Base-by-base conservation (phyloP, 2,113 vertebrate species). In the Pseudopodoces humilis region DNA sequence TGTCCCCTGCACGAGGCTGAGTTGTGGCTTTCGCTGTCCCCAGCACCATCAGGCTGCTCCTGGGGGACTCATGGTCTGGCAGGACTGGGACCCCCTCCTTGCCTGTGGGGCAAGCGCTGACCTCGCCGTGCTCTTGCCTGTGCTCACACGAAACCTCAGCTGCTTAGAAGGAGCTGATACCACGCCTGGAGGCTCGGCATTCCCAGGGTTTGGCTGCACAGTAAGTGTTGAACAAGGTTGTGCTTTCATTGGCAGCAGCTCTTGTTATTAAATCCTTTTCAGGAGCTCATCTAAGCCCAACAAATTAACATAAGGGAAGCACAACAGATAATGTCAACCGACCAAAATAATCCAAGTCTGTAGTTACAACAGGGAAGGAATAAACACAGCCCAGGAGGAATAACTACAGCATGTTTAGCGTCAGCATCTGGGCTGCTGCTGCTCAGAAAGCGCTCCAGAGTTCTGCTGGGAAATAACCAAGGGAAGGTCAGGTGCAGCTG, bases 291-390 rank as follows among this genome's bases (percentile, higher is more conserved):
- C 82, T 80, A 24, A 88, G 43, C 83, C 92, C 94, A 77, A 44
- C 59, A 88, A 95, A 93, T 93, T 94, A 92, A 74, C 90, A 65
- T 65, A 69, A 52, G 71, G 90, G 83, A 92, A 94, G 76, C 59
- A 41, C 2, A 20, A 58, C 47, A 46, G 78, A 74, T 65, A 76
- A 76, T 46, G 79, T 82, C 87, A 65, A 49, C 67, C 35, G 21
- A 64, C 83, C 63, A 68, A 76, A 92, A 50, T n/a, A 72, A 90
- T 39, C 90, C 53, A 11, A 44, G 86, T 3, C 55, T 65, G 79
- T 6, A 47, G 37, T 43, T 80, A 53, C 71, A 77, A 11, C 65
- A 12, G 53, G 69, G 71, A 56, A 85, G 94, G 50, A 53, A 22
- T 24, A 91, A 94, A 92, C 94, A 58, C 1, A 30, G 68, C 37